Percentiles rank a stretch among this genome's conserved stretches.
Evolutionary conservation across 2,113 vertebrate genomes (phyloP).

Genomic region (Grammomys dolichurus): DNA sequence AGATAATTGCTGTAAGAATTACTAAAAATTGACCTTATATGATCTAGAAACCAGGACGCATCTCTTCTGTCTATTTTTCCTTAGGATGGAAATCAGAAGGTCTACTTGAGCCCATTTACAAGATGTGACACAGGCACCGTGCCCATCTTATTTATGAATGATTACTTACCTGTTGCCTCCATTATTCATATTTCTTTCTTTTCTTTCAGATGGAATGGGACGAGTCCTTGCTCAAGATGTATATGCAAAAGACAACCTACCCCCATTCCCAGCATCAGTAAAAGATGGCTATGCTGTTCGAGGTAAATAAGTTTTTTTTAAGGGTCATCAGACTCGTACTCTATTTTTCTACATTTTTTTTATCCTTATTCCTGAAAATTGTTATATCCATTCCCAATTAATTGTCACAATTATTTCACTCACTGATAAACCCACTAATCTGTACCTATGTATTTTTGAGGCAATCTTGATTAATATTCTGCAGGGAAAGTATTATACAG

Average conservation of each 20-base stretch:
- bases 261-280: conserved; percentile 98
- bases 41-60: conserved; percentile 30
- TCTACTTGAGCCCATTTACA: neutral
- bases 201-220: conserved; percentile 96
- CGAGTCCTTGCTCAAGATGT: conserved; percentile 99
- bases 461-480: conserved; percentile 41
- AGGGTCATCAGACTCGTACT: neutral
- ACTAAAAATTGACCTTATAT: conserved; percentile 45
- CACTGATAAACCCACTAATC: conserved; percentile 25
- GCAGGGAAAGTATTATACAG: neutral
- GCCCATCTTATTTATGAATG: neutral
- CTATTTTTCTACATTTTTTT: conserved; percentile 13
- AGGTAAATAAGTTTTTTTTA: conserved; percentile 88
- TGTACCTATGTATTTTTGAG: neutral
- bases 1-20: conserved; percentile 17
- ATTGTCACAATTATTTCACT: conserved; percentile 49
- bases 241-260: conserved; percentile 99
- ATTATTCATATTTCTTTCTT: neutral
- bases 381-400: conserved; percentile 14
- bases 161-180: conserved; percentile 8
- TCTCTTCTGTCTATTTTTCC: conserved; percentile 47
- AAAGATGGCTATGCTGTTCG: conserved; percentile 99
- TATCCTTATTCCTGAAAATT: neutral
- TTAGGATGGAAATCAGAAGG: conserved; percentile 17
- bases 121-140: conserved; percentile 18